These are phyloP conservation scores for Heliornis fulica DNA, from an alignment of 2,113 vertebrate species.

Conservation along the genomic window DNA sequence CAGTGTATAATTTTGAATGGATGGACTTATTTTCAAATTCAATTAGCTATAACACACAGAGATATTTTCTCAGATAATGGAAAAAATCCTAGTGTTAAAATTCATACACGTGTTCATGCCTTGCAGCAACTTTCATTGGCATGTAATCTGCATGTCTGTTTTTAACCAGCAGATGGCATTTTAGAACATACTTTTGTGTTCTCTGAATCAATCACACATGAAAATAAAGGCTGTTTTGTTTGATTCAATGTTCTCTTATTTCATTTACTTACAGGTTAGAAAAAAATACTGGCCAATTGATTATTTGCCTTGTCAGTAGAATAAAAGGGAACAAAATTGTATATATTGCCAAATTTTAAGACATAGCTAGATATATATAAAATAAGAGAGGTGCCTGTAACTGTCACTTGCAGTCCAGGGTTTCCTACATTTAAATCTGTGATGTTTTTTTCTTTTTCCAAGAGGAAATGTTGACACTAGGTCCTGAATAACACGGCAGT, in stretches of 20 bases:
- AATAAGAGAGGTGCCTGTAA: neutral
- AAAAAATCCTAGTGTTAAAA: neutral
- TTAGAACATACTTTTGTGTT: neutral
- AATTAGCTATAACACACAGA: neutral
- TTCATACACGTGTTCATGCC: neutral
- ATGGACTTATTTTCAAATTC: neutral
- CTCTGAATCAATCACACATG: neutral
- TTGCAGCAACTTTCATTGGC: neutral
- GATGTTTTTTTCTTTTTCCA: neutral
- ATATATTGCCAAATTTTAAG: neutral
- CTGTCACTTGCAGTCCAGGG: neutral
- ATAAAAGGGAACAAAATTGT: neutral
- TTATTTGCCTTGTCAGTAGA: neutral
- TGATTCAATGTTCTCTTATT: neutral
- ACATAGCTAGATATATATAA: neutral
- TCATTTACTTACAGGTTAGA: neutral
- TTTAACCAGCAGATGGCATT: conserved; percentile 27
- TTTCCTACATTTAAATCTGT: neutral
- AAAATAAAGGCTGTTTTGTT: neutral
- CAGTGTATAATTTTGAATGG: neutral
- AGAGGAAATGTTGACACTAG: neutral
- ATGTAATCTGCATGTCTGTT: neutral
- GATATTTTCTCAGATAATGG: neutral
- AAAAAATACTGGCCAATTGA: neutral
- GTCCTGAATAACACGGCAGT: neutral